Conservation (phyloP, 2,888 invertebrate genomes). For the Heteromurus nitidus region DNA sequence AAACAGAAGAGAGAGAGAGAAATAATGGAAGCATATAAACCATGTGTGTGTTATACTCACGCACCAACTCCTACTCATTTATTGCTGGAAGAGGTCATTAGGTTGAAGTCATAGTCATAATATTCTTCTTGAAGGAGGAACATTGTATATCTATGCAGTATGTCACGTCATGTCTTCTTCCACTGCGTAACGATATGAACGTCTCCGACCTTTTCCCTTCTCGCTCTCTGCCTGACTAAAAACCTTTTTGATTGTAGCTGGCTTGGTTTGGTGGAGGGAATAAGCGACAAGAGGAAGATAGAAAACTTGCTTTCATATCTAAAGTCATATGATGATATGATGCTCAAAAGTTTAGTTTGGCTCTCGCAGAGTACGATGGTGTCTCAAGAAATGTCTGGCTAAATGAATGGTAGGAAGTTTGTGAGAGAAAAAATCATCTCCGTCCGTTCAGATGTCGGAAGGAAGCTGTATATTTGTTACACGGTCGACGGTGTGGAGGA, state of each 20-base stretch:
- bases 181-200: neutral
- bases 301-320: too few species aligned
- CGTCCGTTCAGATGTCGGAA: too few species aligned
- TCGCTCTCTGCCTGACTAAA: neutral
- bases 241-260: neutral
- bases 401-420: neutral
- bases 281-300: too few species aligned
- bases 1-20: too few species aligned
- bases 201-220: slow-evolving; percentile 20
- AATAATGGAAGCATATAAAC: too few species aligned
- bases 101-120: slow-evolving; percentile 22
- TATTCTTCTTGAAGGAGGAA: neutral
- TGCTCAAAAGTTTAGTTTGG: too few species aligned
- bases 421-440: neutral
- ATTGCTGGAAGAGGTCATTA: slow-evolving; percentile 22
- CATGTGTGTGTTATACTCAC: too few species aligned
- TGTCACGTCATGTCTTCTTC: neutral
- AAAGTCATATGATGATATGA: too few species aligned
- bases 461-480: slow-evolving; percentile 4
- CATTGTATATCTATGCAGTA: neutral
- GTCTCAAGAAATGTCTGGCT: too few species aligned
- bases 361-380: too few species aligned
- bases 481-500: neutral
- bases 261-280: too few species aligned
- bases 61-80: neutral